Evolutionary conservation across 92 coral and sea anemone genomes (phyloP).

Genomic region (Porites divaricata): DNA sequence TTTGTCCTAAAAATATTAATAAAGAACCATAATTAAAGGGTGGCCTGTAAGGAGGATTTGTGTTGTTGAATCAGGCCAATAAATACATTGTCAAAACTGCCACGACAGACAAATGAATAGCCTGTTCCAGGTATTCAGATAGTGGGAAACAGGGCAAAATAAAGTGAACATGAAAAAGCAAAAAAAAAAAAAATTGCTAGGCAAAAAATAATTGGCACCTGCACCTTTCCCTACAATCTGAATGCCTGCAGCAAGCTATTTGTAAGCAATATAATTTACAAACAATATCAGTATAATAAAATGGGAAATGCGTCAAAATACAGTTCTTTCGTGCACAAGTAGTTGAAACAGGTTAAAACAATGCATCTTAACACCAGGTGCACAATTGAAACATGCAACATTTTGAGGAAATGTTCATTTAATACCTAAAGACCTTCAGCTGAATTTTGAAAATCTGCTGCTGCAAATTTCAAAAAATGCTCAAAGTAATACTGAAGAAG

Average conservation of each 20-base stretch:
- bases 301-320: slow-evolving; percentile 22
- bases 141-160: slow-evolving; percentile 22
- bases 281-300: slow-evolving; percentile 26
- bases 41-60: slow-evolving; percentile 23
- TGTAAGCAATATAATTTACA: slow-evolving; percentile 24
- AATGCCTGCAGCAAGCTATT: slow-evolving; percentile 26
- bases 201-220: slow-evolving; percentile 22
- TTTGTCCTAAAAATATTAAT: too few relatives aligned
- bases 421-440: background rate
- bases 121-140: background rate
- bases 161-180: slow-evolving; percentile 5
- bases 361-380: slow-evolving; percentile 24
- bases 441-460: slow-evolving; percentile 33
- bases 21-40: background rate
- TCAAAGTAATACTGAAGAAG: slow-evolving; percentile 35
- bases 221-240: slow-evolving; percentile 27
- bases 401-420: slow-evolving; percentile 8
- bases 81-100: slow-evolving; percentile 25
- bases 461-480: slow-evolving; percentile 36
- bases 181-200: slow-evolving; percentile 2
- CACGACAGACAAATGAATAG: slow-evolving; percentile 4
- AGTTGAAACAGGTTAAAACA: slow-evolving; percentile 22
- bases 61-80: slow-evolving; percentile 24
- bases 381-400: slow-evolving; percentile 30
- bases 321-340: slow-evolving; percentile 20